These are phyloP conservation scores for Conistra vaccinii DNA, from an alignment of 2,888 invertebrate species.

Conservation along the genomic window DNA sequence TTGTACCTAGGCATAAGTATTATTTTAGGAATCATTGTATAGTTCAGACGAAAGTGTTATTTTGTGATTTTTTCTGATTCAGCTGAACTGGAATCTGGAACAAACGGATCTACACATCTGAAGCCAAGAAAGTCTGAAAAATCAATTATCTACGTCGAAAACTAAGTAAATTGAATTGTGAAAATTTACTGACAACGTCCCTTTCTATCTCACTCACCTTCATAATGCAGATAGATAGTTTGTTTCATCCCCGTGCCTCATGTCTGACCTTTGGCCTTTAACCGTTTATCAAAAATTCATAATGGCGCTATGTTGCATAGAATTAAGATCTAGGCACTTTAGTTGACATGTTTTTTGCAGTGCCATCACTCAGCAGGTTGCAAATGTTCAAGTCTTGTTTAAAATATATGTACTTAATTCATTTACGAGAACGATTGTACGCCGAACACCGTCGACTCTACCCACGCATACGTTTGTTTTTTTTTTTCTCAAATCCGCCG, in stretches of 20 bases:
- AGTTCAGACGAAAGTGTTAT: neutral
- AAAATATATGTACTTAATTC: conserved; percentile 1
- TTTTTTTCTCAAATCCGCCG: conserved; percentile 30
- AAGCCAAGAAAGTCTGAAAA: neutral
- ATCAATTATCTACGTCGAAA: neutral
- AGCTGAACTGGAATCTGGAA: neutral
- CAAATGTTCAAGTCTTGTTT: conserved; percentile 17
- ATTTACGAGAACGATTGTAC: conserved; percentile 36
- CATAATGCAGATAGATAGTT: conserved; percentile 11
- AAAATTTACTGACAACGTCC: conserved; percentile 10
- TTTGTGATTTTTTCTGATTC: neutral
- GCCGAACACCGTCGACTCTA: neutral
- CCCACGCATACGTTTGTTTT: conserved; percentile 24
- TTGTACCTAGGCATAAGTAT: neutral
- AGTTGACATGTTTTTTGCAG: neutral
- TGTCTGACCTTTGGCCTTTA: conserved; percentile 34
- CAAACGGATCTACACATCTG: neutral
- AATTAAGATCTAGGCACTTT: neutral
- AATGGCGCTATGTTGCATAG: conserved; percentile 10
- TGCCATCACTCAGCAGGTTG: conserved; percentile 1
- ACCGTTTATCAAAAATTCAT: neutral
- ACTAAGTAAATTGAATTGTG: neutral
- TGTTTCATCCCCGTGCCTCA: conserved; percentile 13
- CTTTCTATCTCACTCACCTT: neutral
- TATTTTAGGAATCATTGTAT: neutral